Conservation (phyloP, 2,888 invertebrate genomes). For the Agonum fuliginosum region DNA sequence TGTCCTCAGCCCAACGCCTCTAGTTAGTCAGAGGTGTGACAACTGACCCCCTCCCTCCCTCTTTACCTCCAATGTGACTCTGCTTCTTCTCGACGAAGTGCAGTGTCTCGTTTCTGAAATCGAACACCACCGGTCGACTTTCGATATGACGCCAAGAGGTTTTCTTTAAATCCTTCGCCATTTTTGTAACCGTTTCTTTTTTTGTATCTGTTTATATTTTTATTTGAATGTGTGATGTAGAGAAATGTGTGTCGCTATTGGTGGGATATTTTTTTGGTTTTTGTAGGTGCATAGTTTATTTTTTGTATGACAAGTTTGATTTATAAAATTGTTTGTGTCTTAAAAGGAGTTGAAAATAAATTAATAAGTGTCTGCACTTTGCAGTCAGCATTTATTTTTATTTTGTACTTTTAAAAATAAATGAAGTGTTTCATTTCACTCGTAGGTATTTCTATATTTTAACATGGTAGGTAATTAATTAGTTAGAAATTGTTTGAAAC, state of each 20-base stretch:
- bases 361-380: too few species aligned
- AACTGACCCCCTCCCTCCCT: conserved; percentile 56
- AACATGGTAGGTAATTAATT: too few species aligned
- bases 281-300: conserved; percentile 27
- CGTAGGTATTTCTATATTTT: too few species aligned
- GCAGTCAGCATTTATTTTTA: too few species aligned
- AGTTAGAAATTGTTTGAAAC: too few species aligned
- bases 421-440: too few species aligned
- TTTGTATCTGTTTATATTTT: conserved; percentile 16
- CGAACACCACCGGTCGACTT: conserved; percentile 44
- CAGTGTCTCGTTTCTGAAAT: conserved; percentile 57
- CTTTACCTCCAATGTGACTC: background rate
- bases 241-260: background rate
- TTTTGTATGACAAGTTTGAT: conserved; percentile 16
- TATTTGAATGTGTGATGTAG: conserved; percentile 7
- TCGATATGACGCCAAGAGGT: conserved; percentile 20
- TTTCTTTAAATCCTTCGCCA: conserved; percentile 55
- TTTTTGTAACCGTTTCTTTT: conserved; percentile 47
- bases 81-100: background rate
- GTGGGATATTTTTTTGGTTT: background rate
- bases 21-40: conserved; percentile 66
- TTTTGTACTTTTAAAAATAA: too few species aligned
- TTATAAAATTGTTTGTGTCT: conserved; percentile 38
- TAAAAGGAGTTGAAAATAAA: too few species aligned
- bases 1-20: conserved; percentile 69